These are phyloP conservation scores for Aegotheles bennettii DNA, from an alignment of 2,113 vertebrate genomes.

Conservation along the genomic window DNA sequence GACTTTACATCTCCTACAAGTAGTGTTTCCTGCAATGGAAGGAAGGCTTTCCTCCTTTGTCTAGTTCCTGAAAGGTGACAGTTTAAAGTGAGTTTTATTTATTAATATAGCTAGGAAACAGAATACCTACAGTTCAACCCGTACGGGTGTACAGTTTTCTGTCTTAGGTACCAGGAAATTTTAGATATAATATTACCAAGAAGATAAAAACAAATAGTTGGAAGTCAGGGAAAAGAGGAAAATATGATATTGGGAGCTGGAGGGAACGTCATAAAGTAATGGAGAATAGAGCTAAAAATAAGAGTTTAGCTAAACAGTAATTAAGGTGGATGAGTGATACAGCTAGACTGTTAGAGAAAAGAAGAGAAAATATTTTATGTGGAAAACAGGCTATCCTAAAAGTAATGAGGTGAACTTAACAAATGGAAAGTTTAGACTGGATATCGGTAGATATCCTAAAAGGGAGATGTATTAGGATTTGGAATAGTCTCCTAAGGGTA, in stretches of 20 bases:
- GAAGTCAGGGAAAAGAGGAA: neutral
- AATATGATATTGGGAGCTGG: neutral
- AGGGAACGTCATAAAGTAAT: neutral
- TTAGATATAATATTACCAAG: neutral
- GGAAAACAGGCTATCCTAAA: neutral
- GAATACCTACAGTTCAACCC: neutral
- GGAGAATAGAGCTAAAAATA: neutral
- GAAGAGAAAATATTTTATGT: neutral
- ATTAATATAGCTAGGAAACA: neutral
- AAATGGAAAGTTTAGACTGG: conserved; percentile 3
- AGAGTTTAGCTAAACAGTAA: neutral
- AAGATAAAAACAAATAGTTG: neutral
- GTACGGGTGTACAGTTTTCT: neutral
- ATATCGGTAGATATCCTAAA: neutral
- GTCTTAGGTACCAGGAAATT: neutral
- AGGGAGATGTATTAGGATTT: neutral
- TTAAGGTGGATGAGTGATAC: neutral
- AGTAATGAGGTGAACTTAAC: neutral
- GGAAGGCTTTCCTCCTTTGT: neutral
- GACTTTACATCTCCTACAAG: neutral
- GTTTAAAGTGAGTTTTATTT: neutral
- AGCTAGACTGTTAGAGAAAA: neutral
- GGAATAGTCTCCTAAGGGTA: conserved; percentile 1
- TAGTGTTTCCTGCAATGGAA: neutral
- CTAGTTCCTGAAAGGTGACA: neutral